Percentiles rank a stretch among this genome's conserved stretches.
phyloP scores from a whole-genome alignment of 2,113 vertebrate species.

The Mirza zaza region DNA sequence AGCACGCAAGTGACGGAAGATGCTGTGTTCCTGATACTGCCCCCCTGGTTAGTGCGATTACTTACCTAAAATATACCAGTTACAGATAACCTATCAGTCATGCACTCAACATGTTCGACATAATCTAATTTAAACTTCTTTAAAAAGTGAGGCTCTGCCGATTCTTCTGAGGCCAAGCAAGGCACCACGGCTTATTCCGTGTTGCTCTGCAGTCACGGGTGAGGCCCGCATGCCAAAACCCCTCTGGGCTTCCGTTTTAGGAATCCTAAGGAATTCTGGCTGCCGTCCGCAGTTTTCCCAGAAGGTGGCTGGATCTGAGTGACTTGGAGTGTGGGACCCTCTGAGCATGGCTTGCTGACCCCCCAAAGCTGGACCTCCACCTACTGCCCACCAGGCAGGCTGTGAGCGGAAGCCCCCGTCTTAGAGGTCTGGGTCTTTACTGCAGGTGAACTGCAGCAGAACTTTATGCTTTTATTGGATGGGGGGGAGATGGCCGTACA shows the following conservation, averaged over 20 bases:
- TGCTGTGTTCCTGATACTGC: rapidly evolving
- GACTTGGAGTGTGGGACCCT: too few relatives aligned
- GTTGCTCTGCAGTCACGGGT: background rate
- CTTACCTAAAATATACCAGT: background rate
- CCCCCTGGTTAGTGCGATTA: background rate
- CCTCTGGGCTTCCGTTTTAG: background rate
- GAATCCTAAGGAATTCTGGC: background rate
- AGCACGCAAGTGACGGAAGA: background rate
- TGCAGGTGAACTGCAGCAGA: background rate
- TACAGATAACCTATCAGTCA: background rate
- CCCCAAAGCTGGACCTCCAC: background rate
- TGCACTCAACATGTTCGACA: background rate
- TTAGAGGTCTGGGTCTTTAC: background rate
- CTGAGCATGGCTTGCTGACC: rapidly evolving
- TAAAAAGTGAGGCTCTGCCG: background rate
- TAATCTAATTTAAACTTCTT: background rate
- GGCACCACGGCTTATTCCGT: background rate
- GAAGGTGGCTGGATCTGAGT: background rate
- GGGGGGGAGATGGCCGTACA: background rate
- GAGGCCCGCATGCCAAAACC: background rate
- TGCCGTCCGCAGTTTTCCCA: background rate
- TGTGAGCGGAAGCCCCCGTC: too few relatives aligned
- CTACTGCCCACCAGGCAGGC: background rate
- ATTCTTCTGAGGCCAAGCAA: background rate
- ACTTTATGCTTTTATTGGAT: too few relatives aligned